Evolutionary conservation across 23 tunicate species (phyloP), one percentile per base, ranked within the genome.

Genomic region (Diplosoma virens): DNA sequence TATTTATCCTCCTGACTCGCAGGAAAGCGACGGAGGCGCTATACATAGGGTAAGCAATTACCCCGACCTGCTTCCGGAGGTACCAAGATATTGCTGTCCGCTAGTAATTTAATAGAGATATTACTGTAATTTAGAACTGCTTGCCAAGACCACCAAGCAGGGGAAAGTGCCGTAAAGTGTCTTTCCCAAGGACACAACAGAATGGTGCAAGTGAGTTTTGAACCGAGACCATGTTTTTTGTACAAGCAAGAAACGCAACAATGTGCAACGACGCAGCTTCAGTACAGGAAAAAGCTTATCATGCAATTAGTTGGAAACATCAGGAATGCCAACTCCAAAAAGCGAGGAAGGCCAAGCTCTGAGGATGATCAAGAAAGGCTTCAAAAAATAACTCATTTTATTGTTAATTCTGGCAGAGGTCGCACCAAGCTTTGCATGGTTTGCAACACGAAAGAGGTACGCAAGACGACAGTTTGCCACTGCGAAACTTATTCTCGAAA

Each of bases 401-500:
- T 63, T 6, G 35, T 36, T 5, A 63, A 63, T 6, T 5, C 36
- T 28, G 36, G 20, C 35, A 4, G 9, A 27, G 70, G 70, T 6
- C 35, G 20, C 37, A 63, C 35, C 70, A 63, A 30, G 20, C 11
- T 63, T 5, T 63, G 70, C 70, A 63, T 63, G 70, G 70, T 63
- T 28, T 63, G 70, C 70, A 27, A 16, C 35, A 63, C 70, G 11
- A 63, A 63, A 63, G 35, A 63, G 20, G 20, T 4, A 4, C 35
- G 33, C 9, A 63, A 63, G 20, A 63, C 70, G 5, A 56, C 64
- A n/a, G n/a, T n/a, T n/a, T n/a, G n/a, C n/a, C n/a, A n/a, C n/a
- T n/a, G n/a, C n/a, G n/a, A n/a, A n/a, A n/a, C n/a, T n/a, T n/a
- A n/a, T n/a, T n/a, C n/a, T n/a, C n/a, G n/a, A n/a, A n/a, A n/a